Conservation (phyloP, 2,113 vertebrate genomes). For the Psettodes erumei region DNA sequence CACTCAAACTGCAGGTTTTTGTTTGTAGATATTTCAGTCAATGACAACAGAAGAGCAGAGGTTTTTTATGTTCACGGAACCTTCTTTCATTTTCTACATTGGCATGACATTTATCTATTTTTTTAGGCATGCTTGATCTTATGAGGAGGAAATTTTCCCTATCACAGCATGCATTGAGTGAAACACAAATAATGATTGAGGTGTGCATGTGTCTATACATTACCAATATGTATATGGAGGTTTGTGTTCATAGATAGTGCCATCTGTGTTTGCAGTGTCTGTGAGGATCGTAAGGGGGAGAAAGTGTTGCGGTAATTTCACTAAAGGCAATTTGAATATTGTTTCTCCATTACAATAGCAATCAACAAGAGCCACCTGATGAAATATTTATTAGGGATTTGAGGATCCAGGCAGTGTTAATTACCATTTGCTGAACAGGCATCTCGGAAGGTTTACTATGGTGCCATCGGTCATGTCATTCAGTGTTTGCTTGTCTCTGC, state of each 20-base stretch:
- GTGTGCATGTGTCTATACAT: background rate
- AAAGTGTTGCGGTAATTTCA: slow-evolving; percentile 53
- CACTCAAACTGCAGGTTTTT: background rate
- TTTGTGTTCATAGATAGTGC: background rate
- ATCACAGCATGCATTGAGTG: background rate
- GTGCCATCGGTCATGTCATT: slow-evolving; percentile 42
- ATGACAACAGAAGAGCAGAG: background rate
- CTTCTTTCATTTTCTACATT: background rate
- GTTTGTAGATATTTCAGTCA: background rate
- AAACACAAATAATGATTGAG: background rate
- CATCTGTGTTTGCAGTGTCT: slow-evolving; percentile 10
- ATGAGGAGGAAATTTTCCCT: background rate
- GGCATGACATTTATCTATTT: background rate
- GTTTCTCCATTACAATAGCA: slow-evolving; percentile 75
- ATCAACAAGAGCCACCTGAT: slow-evolving; percentile 75
- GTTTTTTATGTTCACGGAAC: background rate
- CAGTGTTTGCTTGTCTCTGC: slow-evolving; percentile 41
- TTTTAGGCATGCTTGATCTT: background rate
- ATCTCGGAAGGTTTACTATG: slow-evolving; percentile 50
- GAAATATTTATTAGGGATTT: slow-evolving; percentile 83
- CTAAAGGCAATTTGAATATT: slow-evolving; percentile 75
- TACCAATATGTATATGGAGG: background rate
- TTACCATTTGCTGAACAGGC: slow-evolving; percentile 75
- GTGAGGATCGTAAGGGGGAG: background rate
- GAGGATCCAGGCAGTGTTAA: slow-evolving; percentile 78